Conservation (phyloP, 2,113 vertebrate genomes). For the Pao palembangensis region DNA sequence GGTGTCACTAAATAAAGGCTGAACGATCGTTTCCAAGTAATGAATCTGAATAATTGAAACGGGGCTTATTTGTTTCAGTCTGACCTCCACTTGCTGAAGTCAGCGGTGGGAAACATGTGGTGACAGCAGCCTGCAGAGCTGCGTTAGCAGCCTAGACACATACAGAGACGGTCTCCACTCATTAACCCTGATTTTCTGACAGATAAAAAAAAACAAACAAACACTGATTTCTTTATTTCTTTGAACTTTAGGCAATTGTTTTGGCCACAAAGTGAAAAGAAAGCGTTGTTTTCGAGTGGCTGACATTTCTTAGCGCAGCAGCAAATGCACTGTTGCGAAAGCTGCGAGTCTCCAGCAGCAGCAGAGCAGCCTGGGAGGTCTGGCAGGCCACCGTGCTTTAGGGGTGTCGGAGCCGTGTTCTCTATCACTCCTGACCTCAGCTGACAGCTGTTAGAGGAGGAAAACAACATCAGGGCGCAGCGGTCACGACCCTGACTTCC, state of each 20-base stretch:
- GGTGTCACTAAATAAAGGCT: conserved; percentile 29
- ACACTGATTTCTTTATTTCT: too few relatives aligned
- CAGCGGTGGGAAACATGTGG: conserved; percentile 42
- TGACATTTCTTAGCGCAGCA: too few relatives aligned
- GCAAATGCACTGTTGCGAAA: too few relatives aligned
- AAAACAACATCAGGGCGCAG: conserved; percentile 6
- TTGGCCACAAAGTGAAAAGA: too few relatives aligned
- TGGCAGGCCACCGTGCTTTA: conserved; percentile 12
- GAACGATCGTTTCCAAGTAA: conserved; percentile 47
- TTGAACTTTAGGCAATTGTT: too few relatives aligned
- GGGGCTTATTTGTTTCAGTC: conserved; percentile 61
- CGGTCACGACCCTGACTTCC: conserved; percentile 28
- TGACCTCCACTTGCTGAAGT: conserved; percentile 37
- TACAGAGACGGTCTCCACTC: conserved; percentile 48
- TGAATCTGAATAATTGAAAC: conserved; percentile 63
- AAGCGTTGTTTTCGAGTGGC: too few relatives aligned
- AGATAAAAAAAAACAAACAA: conserved; percentile 45
- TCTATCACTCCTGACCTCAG: conserved; percentile 17
- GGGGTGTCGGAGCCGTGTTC: conserved; percentile 1
- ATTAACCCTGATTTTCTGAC: conserved; percentile 54
- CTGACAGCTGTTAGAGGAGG: conserved; percentile 13
- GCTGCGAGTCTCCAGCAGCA: neutral
- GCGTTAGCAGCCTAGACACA: conserved; percentile 51
- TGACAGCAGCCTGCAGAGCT: conserved; percentile 47
- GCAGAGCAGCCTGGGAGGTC: neutral